Evolutionary conservation across 2,797 vertebrate genomes (phyloP).

Genomic region (Esox lucius): DNA sequence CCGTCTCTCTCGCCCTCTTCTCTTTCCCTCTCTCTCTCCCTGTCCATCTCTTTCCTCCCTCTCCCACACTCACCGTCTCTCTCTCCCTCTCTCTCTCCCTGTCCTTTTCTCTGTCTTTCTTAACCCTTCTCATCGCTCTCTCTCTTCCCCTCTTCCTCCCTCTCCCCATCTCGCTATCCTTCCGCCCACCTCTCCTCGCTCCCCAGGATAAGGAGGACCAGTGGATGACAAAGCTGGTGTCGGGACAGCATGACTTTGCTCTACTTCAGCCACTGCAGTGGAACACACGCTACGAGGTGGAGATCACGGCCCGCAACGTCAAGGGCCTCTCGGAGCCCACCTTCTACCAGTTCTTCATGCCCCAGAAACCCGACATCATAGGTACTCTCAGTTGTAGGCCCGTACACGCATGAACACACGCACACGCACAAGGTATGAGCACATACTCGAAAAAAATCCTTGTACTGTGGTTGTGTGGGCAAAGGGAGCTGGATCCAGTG

Average conservation of each 20-base stretch:
- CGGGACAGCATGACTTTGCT: conserved; percentile 90
- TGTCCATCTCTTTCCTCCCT: neutral
- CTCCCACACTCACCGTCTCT: no score
- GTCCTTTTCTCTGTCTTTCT: neutral
- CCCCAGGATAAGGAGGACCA: conserved; percentile 94
- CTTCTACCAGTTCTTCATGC: conserved; percentile 96
- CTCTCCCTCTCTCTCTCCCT: neutral
- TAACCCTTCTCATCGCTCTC: neutral
- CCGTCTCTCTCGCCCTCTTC: neutral
- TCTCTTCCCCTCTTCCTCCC: neutral
- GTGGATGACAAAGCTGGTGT: conserved; percentile 95
- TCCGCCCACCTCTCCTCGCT: neutral
- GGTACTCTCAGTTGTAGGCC: conserved; percentile 68
- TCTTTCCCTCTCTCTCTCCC: neutral
- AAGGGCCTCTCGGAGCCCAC: conserved; percentile 97
- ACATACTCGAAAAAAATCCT: neutral
- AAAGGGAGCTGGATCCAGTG: neutral
- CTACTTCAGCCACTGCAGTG: conserved; percentile 94
- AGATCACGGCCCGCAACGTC: conserved; percentile 95
- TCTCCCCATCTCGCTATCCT: neutral
- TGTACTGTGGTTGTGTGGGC: neutral
- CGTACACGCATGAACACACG: neutral
- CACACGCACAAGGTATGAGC: neutral
- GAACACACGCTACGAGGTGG: conserved; percentile 95
- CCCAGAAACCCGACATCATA: conserved; percentile 96